phyloP scores from a whole-genome alignment of 1,140 invertebrate species.

The Drosophila ironensis region DNA sequence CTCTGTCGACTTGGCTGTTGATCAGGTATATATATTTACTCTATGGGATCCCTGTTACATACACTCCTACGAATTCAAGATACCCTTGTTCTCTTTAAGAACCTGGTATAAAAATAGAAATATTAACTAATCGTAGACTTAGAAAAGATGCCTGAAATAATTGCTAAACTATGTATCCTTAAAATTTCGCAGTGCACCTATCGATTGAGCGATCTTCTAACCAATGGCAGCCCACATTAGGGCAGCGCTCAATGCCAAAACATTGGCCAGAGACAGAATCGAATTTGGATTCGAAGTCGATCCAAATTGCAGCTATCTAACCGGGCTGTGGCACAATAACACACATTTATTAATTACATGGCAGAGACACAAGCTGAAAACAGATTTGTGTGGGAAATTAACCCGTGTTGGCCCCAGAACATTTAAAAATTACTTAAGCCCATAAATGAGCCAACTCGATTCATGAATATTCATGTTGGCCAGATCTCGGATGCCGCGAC shows the following conservation, averaged over 20 bases:
- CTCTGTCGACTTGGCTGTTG: no score
- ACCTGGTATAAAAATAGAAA: no score
- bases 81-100: no score
- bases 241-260: constrained; percentile 66
- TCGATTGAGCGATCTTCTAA: constrained; percentile 50
- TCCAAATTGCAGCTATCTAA: constrained; percentile 39
- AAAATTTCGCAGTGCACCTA: constrained; percentile 5
- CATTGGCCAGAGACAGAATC: constrained; percentile 13
- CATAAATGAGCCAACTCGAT: constrained; percentile 11
- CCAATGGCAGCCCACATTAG: constrained; percentile 59
- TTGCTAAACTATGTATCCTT: background rate
- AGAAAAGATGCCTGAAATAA: no score
- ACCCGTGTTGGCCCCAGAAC: constrained; percentile 33
- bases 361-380: constrained; percentile 40
- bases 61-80: no score
- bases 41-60: no score
- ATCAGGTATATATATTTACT: no score
- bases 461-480: constrained; percentile 7
- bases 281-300: background rate
- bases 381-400: constrained; percentile 40
- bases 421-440: constrained; percentile 5
- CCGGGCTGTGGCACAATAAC: constrained; percentile 51
- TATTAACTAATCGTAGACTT: no score
- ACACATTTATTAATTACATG: constrained; percentile 78
- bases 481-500: constrained; percentile 1